Evolutionary conservation across 2,113 vertebrate genomes (phyloP).

Genomic region (Sinocyclocheilus rhinocerous): DNA sequence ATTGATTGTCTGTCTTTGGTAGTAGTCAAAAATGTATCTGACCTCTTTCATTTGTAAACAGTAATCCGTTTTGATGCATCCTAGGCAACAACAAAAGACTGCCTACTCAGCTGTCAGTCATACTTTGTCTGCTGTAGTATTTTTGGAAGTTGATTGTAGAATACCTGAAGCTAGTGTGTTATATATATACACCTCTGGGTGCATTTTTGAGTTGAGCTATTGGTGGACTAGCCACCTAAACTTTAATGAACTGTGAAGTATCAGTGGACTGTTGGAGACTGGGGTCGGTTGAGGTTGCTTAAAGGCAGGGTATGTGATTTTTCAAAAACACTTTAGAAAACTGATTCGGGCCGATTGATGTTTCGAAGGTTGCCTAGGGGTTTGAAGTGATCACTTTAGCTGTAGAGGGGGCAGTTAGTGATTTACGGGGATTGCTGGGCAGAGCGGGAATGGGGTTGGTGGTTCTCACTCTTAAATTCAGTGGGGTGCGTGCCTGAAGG

Average conservation of each 20-base stretch:
- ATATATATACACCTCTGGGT: neutral
- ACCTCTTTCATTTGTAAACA: neutral
- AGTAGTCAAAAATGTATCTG: neutral
- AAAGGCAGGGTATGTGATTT: too few species aligned
- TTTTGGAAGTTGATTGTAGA: neutral
- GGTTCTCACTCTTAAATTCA: constrained; percentile 28
- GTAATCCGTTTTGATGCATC: neutral
- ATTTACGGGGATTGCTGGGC: constrained; percentile 12
- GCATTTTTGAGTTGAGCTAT: neutral
- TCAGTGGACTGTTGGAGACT: constrained; percentile 7
- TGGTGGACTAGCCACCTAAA: neutral
- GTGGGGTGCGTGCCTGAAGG: constrained; percentile 45
- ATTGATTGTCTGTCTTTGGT: neutral
- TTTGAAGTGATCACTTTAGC: constrained; percentile 40
- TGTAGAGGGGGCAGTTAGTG: constrained; percentile 27
- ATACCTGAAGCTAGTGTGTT: neutral
- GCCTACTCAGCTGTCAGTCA: neutral
- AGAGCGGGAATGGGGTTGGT: neutral
- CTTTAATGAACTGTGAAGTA: constrained; percentile 3
- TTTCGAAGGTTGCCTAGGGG: neutral
- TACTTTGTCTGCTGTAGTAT: neutral
- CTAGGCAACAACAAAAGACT: neutral
- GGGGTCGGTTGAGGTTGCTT: constrained; percentile 7
- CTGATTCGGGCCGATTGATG: too few species aligned
- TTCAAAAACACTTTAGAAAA: too few species aligned